Conservation (phyloP, 2,888 invertebrate genomes). For the Graphium colonna region DNA sequence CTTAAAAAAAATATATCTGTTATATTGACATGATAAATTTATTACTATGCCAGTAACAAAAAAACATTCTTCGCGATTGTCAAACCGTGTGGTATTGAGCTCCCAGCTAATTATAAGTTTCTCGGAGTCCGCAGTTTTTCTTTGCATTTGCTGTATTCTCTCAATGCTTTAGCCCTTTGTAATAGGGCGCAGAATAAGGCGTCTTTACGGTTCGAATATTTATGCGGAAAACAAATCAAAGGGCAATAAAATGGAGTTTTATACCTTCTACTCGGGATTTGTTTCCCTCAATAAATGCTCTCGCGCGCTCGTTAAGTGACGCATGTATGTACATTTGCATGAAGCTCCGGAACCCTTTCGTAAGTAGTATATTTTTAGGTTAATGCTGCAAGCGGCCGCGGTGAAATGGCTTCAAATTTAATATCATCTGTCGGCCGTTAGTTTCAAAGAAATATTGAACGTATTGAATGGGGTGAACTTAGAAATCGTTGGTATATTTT, state of each 20-base stretch:
- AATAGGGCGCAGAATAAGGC: conserved; percentile 22
- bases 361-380: conserved; percentile 20
- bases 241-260: conserved; percentile 59
- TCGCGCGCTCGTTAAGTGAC: conserved; percentile 45
- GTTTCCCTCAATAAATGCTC: conserved; percentile 62
- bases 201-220: conserved; percentile 19
- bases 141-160: conserved; percentile 3
- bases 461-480: not conserved
- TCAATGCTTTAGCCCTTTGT: not conserved
- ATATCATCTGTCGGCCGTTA: conserved; percentile 9
- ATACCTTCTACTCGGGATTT: conserved; percentile 61
- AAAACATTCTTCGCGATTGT: conserved; percentile 15
- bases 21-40: too few relatives aligned
- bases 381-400: conserved; percentile 1
- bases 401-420: conserved; percentile 15
- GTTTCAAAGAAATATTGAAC: conserved; percentile 9
- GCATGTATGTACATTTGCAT: conserved; percentile 20
- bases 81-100: not conserved
- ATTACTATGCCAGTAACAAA: too few relatives aligned
- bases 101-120: conserved; percentile 34
- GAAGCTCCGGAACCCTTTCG: conserved; percentile 14
- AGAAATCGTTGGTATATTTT: conserved; percentile 1
- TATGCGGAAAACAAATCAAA: conserved; percentile 53
- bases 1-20: too few relatives aligned
- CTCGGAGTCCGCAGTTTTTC: conserved; percentile 22